Conservation (phyloP, 1,140 invertebrate genomes). For the Bombus impatiens region DNA sequence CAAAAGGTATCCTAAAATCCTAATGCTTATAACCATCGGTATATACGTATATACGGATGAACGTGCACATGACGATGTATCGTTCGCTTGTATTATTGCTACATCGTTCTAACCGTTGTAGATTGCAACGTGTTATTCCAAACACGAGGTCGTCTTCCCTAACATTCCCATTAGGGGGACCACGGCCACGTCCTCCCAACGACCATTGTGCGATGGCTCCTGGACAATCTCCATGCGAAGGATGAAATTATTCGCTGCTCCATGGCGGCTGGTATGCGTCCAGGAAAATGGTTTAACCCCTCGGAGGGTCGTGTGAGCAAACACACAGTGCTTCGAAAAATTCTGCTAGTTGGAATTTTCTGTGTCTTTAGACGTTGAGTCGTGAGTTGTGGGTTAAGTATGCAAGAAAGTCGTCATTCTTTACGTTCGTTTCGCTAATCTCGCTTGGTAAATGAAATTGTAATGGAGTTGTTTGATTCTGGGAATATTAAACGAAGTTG, state of each 20-base stretch:
- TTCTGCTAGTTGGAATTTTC: not conserved
- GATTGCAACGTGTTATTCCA: constrained; percentile 20
- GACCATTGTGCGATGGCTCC: not conserved
- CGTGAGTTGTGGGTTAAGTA: not conserved
- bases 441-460: not conserved
- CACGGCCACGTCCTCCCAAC: not conserved
- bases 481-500: not conserved
- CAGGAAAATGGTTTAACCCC: not conserved
- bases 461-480: not conserved
- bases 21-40: no score
- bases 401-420: not conserved
- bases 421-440: not conserved
- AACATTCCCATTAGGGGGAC: constrained; percentile 33
- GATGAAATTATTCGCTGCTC: constrained; percentile 30
- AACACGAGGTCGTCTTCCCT: constrained; percentile 29
- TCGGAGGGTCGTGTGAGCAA: not conserved
- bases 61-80: not conserved
- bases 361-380: not conserved
- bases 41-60: no score
- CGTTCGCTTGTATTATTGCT: constrained; percentile 1
- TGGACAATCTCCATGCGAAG: not conserved
- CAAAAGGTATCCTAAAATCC: no score
- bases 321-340: not conserved
- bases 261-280: not conserved
- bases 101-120: not conserved